These are phyloP conservation scores for Odontophorus gujanensis DNA, from an alignment of 2,113 vertebrate genomes.

Conservation along the genomic window DNA sequence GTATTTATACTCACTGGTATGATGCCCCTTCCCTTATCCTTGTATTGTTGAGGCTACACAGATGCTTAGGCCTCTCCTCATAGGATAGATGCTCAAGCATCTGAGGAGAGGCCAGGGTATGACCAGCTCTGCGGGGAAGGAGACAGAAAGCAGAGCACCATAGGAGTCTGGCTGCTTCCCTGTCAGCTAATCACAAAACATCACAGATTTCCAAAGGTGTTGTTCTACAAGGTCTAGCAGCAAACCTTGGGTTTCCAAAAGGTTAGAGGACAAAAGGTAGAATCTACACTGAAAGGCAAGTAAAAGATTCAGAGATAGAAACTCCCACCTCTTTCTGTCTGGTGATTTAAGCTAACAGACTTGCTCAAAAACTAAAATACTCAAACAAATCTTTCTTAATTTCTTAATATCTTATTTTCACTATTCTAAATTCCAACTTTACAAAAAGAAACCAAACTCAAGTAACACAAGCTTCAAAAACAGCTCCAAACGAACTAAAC, in stretches of 20 bases:
- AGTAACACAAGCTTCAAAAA: accelerated
- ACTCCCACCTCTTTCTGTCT: neutral
- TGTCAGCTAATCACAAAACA: neutral
- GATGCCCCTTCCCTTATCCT: neutral
- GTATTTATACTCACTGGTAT: neutral
- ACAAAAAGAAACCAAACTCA: neutral
- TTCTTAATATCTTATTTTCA: neutral
- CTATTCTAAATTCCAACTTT: neutral
- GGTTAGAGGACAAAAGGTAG: neutral
- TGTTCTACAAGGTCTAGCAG: neutral
- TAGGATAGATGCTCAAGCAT: neutral
- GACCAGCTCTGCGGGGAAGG: neutral
- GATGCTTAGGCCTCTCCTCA: neutral
- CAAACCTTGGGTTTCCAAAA: neutral
- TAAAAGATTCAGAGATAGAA: neutral
- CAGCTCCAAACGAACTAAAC: neutral
- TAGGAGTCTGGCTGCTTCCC: neutral
- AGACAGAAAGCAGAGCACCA: neutral
- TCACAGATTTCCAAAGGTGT: neutral
- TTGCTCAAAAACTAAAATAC: neutral
- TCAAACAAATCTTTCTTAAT: neutral
- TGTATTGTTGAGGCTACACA: neutral
- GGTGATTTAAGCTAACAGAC: neutral
- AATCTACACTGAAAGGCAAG: neutral
- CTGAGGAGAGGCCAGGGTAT: neutral